These are phyloP conservation scores for Epinephelus cyanopodus DNA, from an alignment of 2,113 vertebrate genomes.

Conservation along the genomic window DNA sequence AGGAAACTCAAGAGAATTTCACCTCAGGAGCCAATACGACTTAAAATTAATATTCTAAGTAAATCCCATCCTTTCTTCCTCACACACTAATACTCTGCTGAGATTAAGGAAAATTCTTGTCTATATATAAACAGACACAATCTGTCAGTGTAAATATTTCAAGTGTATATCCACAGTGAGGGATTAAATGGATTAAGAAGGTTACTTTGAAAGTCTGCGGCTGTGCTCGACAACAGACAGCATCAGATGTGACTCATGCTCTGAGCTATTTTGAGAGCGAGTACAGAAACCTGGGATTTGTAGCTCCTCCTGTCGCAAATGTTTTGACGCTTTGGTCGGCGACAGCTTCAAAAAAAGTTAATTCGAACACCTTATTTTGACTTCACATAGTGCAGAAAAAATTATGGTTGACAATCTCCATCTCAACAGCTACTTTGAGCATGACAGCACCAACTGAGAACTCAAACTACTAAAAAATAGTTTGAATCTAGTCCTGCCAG, in stretches of 20 bases:
- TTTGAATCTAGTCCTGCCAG: not conserved
- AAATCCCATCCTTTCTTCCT: not conserved
- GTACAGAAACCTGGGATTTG: conserved; percentile 8
- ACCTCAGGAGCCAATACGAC: conserved; percentile 17
- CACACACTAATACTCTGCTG: not conserved
- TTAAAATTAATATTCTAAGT: conserved; percentile 27
- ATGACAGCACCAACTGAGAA: not conserved
- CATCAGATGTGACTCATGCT: not conserved
- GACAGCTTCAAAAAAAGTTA: not conserved
- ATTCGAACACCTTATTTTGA: not conserved
- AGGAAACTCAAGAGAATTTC: not conserved
- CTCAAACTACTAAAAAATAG: not conserved
- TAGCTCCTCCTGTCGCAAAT: not conserved
- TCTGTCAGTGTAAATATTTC: not conserved
- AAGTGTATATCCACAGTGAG: not conserved
- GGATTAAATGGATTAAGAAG: conserved; percentile 62
- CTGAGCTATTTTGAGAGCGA: conserved; percentile 5
- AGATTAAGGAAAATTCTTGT: not conserved
- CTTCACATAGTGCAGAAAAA: not conserved
- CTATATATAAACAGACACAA: not conserved
- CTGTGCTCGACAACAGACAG: conserved; percentile 22
- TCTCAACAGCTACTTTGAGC: not conserved
- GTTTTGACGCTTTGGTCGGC: conserved; percentile 1
- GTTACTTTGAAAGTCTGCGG: conserved; percentile 42
- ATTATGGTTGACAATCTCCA: not conserved